Conservation (phyloP, 1,140 invertebrate genomes). For the Drosophila busckii region DNA sequence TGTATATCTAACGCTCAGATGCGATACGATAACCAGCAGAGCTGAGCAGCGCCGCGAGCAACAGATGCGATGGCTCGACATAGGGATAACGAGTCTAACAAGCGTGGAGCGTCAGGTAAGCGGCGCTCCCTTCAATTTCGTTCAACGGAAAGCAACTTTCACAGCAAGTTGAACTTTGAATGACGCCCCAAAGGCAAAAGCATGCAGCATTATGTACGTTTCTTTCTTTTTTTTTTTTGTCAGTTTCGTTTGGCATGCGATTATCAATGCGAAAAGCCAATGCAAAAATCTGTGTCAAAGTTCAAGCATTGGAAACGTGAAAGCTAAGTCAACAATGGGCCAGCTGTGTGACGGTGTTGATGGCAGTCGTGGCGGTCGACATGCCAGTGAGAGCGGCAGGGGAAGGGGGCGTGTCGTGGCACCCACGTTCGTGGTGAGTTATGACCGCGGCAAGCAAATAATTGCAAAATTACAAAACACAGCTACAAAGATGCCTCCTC, state of each 20-base stretch:
- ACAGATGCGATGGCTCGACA: slow-evolving; percentile 8
- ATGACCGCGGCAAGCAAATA: slow-evolving; percentile 71
- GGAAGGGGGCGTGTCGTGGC: slow-evolving; percentile 22
- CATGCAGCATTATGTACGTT: slow-evolving; percentile 67
- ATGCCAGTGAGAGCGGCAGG: not conserved
- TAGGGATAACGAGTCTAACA: slow-evolving; percentile 1
- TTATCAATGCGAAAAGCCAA: slow-evolving; percentile 50
- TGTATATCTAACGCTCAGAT: too few relatives aligned
- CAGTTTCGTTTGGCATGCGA: slow-evolving; percentile 62
- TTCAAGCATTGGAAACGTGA: slow-evolving; percentile 71
- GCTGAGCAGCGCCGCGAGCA: slow-evolving; percentile 20
- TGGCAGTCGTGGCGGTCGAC: slow-evolving; percentile 9
- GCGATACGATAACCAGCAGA: slow-evolving; percentile 13
- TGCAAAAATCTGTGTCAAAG: slow-evolving; percentile 71
- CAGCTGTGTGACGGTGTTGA: not conserved
- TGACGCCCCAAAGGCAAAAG: slow-evolving; percentile 60
- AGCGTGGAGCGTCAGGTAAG: not conserved
- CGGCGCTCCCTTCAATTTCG: not conserved
- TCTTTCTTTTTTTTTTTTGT: too few relatives aligned
- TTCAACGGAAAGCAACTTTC: slow-evolving; percentile 26
- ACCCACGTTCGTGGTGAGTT: slow-evolving; percentile 65
- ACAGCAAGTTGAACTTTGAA: slow-evolving; percentile 47
- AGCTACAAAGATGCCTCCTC: not conserved
- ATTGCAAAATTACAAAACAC: slow-evolving; percentile 68
- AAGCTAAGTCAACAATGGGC: slow-evolving; percentile 48